Evolutionary conservation across 2,888 invertebrate genomes (phyloP).

Genomic region (Drosophila vallismaia): DNA sequence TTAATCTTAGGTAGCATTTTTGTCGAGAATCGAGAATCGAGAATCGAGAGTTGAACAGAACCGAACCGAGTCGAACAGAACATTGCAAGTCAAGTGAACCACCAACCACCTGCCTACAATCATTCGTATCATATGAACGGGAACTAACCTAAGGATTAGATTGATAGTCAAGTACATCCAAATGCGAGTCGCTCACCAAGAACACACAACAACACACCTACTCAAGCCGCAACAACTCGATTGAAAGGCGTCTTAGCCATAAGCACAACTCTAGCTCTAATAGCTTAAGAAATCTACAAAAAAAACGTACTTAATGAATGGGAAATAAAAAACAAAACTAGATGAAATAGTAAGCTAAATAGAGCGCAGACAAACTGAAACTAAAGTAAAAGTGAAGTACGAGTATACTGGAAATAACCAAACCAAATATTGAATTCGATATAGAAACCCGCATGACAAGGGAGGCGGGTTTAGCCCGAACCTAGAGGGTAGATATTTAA

Average conservation of each 20-base stretch:
- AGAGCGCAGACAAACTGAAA: slow-evolving; percentile 17
- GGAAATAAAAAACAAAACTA: not conserved
- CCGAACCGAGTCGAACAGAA: slow-evolving; percentile 17
- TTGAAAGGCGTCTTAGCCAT: slow-evolving; percentile 24
- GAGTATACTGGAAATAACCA: slow-evolving; percentile 1
- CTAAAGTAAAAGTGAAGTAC: not conserved
- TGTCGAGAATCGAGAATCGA: slow-evolving; percentile 11
- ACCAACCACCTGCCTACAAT: slow-evolving; percentile 80
- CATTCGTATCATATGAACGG: slow-evolving; percentile 68
- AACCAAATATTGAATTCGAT: slow-evolving; percentile 8
- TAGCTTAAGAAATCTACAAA: slow-evolving; percentile 25
- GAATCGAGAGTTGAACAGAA: not conserved
- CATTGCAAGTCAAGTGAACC: slow-evolving; percentile 75
- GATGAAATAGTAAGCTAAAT: not conserved
- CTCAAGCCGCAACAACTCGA: too few species aligned
- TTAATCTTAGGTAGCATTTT: slow-evolving; percentile 64
- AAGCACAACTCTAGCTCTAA: slow-evolving; percentile 37
- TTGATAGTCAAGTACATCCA: slow-evolving; percentile 34
- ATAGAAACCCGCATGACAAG: not conserved
- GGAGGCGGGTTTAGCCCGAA: not conserved
- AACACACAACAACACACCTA: slow-evolving; percentile 8
- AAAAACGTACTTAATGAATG: slow-evolving; percentile 31
- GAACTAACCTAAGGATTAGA: slow-evolving; percentile 51
- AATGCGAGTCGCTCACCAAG: slow-evolving; percentile 44
- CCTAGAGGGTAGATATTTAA: slow-evolving; percentile 4